These are phyloP conservation scores for Acanthopleura granulata DNA, from an alignment of 2,888 invertebrate species.

Conservation along the genomic window DNA sequence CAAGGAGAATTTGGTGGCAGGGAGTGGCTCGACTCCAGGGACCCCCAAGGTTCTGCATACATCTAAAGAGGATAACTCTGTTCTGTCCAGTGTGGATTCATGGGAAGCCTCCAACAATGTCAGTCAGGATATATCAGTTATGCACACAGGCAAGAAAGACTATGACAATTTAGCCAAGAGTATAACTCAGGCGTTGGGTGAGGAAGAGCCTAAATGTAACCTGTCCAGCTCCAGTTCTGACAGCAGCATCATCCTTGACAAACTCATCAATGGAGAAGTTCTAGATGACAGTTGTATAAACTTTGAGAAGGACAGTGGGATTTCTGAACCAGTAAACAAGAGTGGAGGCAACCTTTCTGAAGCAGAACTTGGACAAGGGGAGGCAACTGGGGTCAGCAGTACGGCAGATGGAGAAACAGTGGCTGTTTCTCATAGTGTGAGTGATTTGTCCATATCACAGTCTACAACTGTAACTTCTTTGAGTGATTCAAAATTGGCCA, in stretches of 20 bases:
- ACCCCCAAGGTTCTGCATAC: neutral
- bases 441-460: neutral
- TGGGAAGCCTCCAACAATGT: neutral
- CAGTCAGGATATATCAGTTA: neutral
- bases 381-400: too few species aligned
- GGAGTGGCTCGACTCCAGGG: neutral
- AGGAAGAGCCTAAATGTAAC: slow-evolving; percentile 25
- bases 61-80: neutral
- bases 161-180: slow-evolving; percentile 42
- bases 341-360: slow-evolving; percentile 6
- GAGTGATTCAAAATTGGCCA: neutral
- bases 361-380: neutral
- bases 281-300: neutral
- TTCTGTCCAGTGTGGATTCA: slow-evolving; percentile 1
- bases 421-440: neutral
- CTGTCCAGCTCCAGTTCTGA: neutral
- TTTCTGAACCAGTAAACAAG: slow-evolving; percentile 11
- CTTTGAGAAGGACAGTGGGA: slow-evolving; percentile 11
- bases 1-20: neutral
- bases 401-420: neutral
- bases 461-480: neutral
- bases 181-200: slow-evolving; percentile 49
- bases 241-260: slow-evolving; percentile 6
- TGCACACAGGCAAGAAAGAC: slow-evolving; percentile 24
- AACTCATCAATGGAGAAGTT: slow-evolving; percentile 4